phyloP scores from a whole-genome alignment of 1,140 invertebrate species.

The Lepeophtheirus salmonis region DNA sequence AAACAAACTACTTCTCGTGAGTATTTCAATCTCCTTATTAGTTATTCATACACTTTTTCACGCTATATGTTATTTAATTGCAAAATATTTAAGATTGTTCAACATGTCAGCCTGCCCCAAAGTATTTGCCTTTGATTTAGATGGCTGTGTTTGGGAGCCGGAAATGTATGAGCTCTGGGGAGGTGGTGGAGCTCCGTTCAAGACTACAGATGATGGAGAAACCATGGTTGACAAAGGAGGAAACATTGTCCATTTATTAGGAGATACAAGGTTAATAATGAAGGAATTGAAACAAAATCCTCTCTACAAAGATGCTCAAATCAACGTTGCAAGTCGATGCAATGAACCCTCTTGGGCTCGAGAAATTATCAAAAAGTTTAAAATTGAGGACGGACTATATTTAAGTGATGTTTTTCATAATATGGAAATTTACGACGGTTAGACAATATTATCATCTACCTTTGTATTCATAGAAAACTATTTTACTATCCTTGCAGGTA shows the following conservation, averaged over 20 bases:
- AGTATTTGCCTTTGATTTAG: conserved; percentile 4
- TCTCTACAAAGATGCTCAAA: not conserved
- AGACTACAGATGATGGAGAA: not conserved
- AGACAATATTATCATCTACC: too few species aligned
- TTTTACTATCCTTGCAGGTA: too few species aligned
- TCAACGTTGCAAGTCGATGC: not conserved
- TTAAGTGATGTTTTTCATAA: conserved; percentile 13
- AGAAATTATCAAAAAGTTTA: conserved; percentile 5
- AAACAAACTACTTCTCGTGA: too few species aligned
- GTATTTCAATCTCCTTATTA: too few species aligned
- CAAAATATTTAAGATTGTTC: too few species aligned
- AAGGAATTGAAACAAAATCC: conserved; percentile 8
- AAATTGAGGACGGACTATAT: not conserved
- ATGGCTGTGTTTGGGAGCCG: conserved; percentile 15
- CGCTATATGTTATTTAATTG: too few species aligned
- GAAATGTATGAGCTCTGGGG: conserved; percentile 17
- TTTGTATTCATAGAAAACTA: too few species aligned
- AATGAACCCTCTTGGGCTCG: conserved; percentile 2
- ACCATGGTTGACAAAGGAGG: conserved; percentile 1
- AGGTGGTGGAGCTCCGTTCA: conserved; percentile 10
- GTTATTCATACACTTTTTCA: too few species aligned
- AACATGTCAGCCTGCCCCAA: too few species aligned
- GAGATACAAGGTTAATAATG: conserved; percentile 4
- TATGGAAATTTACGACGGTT: conserved; percentile 14
- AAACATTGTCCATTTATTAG: not conserved